Percentiles rank a stretch among this genome's conserved stretches.
These are phyloP conservation scores for Platyscapa corneri DNA, from an alignment of 1,140 invertebrate species.

Conservation along the genomic window DNA sequence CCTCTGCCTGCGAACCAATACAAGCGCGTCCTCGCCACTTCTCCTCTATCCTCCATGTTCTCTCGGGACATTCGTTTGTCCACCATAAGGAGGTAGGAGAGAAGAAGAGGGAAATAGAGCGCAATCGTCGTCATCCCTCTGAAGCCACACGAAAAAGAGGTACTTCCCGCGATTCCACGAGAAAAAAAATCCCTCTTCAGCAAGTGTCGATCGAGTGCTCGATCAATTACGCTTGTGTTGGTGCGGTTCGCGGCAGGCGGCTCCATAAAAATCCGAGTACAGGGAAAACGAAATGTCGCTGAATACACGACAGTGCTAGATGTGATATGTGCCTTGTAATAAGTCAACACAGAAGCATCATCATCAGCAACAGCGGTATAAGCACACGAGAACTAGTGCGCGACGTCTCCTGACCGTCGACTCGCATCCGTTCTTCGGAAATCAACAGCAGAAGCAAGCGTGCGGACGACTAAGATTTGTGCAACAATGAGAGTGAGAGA, in stretches of 20 bases:
- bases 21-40: neutral
- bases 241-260: neutral
- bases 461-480: too few species aligned
- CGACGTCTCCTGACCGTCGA: neutral
- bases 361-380: neutral
- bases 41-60: conserved; percentile 6
- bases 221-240: neutral
- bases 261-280: too few species aligned
- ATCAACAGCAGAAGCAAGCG: neutral
- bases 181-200: neutral
- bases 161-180: neutral
- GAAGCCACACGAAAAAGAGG: neutral
- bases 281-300: conserved; percentile 3
- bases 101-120: neutral
- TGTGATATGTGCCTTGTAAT: conserved; percentile 28
- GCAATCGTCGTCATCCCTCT: neutral
- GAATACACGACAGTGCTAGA: neutral
- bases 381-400: neutral
- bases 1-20: neutral
- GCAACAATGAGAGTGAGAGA: neutral
- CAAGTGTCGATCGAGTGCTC: neutral
- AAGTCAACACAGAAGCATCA: conserved; percentile 4
- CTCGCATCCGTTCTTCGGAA: neutral
- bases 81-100: conserved; percentile 11
- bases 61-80: conserved; percentile 16